Evolutionary conservation across 2,888 invertebrate genomes (phyloP).

Genomic region (Gastracanthus pulcherrimus): DNA sequence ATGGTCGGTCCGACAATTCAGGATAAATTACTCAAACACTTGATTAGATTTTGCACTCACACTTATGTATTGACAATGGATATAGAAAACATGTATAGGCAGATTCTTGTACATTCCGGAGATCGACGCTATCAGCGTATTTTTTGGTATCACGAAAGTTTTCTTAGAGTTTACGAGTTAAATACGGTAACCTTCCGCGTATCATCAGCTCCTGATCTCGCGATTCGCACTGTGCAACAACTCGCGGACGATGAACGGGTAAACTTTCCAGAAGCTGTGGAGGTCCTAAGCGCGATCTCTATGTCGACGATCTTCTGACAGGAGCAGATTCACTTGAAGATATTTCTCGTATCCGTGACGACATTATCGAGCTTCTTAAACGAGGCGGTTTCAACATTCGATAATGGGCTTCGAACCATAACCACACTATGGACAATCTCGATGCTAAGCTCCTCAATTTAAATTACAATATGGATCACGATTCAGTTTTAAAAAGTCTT

Average conservation of each 20-base stretch:
- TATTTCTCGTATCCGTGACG: not conserved
- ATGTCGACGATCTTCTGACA: not conserved
- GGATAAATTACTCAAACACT: conserved; percentile 57
- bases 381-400: too few relatives aligned
- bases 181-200: not conserved
- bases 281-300: not conserved
- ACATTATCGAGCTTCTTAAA: not conserved
- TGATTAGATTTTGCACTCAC: conserved; percentile 7
- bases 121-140: too few relatives aligned
- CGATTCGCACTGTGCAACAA: not conserved
- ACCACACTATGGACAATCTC: too few relatives aligned
- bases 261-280: not conserved
- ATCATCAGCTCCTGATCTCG: not conserved
- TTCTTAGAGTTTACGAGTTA: too few relatives aligned
- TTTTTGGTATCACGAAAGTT: too few relatives aligned
- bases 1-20: conserved; percentile 64
- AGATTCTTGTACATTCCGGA: too few relatives aligned
- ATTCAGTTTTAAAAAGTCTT: too few relatives aligned
- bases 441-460: too few relatives aligned
- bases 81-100: not conserved
- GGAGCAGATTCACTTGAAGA: not conserved
- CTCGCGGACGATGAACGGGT: not conserved
- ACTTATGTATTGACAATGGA: not conserved
- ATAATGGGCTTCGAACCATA: too few relatives aligned
- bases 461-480: too few relatives aligned